phyloP scores from a whole-genome alignment of 2,113 vertebrate genomes.

The Sebastes schlegelii region DNA sequence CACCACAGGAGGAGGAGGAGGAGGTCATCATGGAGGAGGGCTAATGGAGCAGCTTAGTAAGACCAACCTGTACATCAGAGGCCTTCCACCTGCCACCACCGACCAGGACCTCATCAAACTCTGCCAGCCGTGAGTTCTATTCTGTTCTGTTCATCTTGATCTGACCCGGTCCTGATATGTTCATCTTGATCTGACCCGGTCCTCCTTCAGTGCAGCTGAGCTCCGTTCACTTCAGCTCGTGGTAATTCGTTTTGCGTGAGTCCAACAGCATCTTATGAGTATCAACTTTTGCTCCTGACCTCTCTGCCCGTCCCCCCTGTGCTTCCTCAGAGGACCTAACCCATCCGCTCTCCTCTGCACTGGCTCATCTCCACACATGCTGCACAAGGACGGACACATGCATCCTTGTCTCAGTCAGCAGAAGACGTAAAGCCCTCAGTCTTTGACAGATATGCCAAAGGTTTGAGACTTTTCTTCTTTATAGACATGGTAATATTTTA shows the following conservation, averaged over 20 bases:
- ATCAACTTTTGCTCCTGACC: conserved; percentile 73
- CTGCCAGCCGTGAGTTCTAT: conserved; percentile 84
- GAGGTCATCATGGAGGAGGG: conserved; percentile 84
- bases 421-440: not conserved
- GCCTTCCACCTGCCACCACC: conserved; percentile 92
- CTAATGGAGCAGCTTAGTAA: conserved; percentile 96
- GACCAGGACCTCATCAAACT: conserved; percentile 88
- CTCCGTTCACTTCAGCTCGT: conserved; percentile 43
- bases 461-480: not conserved
- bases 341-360: conserved; percentile 59
- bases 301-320: conserved; percentile 43
- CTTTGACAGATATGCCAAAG: not conserved
- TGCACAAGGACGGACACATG: conserved; percentile 24
- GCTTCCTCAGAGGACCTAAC: conserved; percentile 74
- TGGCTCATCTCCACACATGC: conserved; percentile 11
- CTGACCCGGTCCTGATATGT: not conserved
- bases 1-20: conserved; percentile 90
- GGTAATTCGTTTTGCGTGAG: conserved; percentile 64
- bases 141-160: conserved; percentile 23
- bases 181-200: not conserved
- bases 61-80: conserved; percentile 99
- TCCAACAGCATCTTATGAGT: conserved; percentile 60
- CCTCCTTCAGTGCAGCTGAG: conserved; percentile 15
- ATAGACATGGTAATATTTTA: not conserved
- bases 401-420: conserved; percentile 10